Evolutionary conservation across 2,797 vertebrate genomes (phyloP), one percentile per base, ranked within the genome.

Genomic region (Micromesistius poutassou): DNA sequence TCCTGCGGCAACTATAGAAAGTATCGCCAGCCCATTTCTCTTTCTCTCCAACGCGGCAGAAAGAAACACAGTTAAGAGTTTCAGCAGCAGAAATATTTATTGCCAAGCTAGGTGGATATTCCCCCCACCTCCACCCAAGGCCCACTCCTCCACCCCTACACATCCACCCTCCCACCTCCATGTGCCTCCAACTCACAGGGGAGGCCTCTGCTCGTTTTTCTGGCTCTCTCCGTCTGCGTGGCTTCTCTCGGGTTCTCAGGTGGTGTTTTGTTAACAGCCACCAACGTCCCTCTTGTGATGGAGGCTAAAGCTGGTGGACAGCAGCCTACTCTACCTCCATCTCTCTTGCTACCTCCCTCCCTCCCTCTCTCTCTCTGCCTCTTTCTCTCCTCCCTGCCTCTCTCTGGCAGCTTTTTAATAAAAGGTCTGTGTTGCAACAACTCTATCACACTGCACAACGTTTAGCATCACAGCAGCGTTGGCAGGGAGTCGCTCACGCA

Each of bases 31-130:
- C 9, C 62, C 85, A 83, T 83, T 78, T 74, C 74, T 77, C 73
- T 79, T 50, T 33, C 35, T n/a, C 35, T 70, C 22, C 72, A 9
- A n/a, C n/a, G 25, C 35, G 46, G 62, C 76, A 50, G 74, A 85
- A 76, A 74, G 84, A 81, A 81, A 77, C 74, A 79, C 76, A 77
- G 71, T 83, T 86, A 87, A 88, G 84, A 88, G 84, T 85, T 90
- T 89, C 83, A 86, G 86, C 87, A 90, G 87, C 84, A 85, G 86
- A 85, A 84, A 91, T 90, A 90, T 93, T 91, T 92, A 92, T 92
- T 91, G 86, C 87, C 86, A 38, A 88, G 84, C 89, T 90, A 85
- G 87, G 82, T 83, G 82, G 82, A 89, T 89, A 88, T 88, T 87
- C 86, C 62, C 62, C 42, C 13, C 62, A 28, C 62, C 86, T 81